Conservation (phyloP, 2,797 vertebrate species). For the Bufotes viridis region DNA sequence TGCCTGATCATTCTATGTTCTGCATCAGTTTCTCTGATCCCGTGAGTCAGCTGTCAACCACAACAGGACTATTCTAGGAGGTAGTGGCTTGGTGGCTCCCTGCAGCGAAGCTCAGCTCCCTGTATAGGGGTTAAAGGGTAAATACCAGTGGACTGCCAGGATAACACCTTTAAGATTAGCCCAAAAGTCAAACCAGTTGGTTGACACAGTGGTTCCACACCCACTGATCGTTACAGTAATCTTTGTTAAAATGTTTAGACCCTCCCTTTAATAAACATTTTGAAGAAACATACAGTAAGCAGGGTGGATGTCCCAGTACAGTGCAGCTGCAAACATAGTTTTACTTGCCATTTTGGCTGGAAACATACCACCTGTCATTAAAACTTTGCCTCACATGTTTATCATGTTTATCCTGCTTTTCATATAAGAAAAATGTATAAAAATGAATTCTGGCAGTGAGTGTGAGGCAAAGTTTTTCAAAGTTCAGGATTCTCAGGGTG, state of each 20-base stretch:
- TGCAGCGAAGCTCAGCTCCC: too few species aligned
- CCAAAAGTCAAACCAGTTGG: too few species aligned
- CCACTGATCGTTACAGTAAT: background rate
- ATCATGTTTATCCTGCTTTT: constrained; percentile 62
- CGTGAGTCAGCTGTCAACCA: too few species aligned
- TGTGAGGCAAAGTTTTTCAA: constrained; percentile 67
- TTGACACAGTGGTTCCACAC: too few species aligned
- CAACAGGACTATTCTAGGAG: too few species aligned
- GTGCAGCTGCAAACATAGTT: constrained; percentile 39
- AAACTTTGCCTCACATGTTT: too few species aligned
- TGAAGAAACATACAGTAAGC: background rate
- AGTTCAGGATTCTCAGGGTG: constrained; percentile 70
- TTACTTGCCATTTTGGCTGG: constrained; percentile 41
- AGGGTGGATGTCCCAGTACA: background rate
- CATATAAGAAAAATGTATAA: constrained; percentile 62
- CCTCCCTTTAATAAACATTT: background rate
- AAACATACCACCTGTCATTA: constrained; percentile 64
- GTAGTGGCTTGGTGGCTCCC: too few species aligned
- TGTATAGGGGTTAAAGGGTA: too few species aligned
- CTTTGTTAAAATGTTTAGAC: background rate
- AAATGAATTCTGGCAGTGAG: constrained; percentile 64
- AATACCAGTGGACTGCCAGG: too few species aligned
- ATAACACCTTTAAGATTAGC: too few species aligned
- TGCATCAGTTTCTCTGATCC: too few species aligned
- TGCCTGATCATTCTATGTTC: too few species aligned